phyloP scores from a whole-genome alignment of 2,113 vertebrate species.

The Trinectes maculatus region DNA sequence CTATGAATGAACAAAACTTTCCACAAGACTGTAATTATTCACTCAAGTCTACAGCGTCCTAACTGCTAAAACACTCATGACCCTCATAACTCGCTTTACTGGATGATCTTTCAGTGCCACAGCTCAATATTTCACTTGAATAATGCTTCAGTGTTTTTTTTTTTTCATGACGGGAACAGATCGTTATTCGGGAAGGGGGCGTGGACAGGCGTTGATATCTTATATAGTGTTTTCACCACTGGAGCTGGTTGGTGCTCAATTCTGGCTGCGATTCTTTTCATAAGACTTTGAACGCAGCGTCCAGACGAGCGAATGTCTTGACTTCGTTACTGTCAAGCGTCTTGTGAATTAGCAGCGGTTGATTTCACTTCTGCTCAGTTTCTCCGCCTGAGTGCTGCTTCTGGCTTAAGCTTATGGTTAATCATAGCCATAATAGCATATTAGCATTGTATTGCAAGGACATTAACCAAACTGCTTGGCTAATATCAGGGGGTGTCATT shows the following conservation, averaged over 20 bases:
- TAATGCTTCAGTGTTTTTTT: constrained; percentile 34
- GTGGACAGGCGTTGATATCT: constrained; percentile 57
- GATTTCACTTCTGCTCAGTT: constrained; percentile 68
- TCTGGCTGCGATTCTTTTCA: constrained; percentile 54
- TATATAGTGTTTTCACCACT: constrained; percentile 50
- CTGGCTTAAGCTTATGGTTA: constrained; percentile 40
- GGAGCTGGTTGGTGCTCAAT: constrained; percentile 31
- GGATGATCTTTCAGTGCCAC: constrained; percentile 34
- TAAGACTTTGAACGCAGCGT: constrained; percentile 63
- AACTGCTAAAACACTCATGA: constrained; percentile 56
- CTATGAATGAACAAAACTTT: constrained; percentile 47
- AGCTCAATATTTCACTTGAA: constrained; percentile 50
- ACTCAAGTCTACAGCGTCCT: constrained; percentile 16
- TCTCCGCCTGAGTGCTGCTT: constrained; percentile 45
- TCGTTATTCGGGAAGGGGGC: constrained; percentile 52
- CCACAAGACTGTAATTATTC: constrained; percentile 41
- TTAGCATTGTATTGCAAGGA: constrained; percentile 37
- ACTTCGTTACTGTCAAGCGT: constrained; percentile 67
- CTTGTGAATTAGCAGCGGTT: constrained; percentile 41
- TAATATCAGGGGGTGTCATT: constrained; percentile 38
- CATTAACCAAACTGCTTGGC: constrained; percentile 41
- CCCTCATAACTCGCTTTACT: constrained; percentile 31
- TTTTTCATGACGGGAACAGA: constrained; percentile 49
- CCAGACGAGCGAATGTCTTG: constrained; percentile 73
- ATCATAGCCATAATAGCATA: constrained; percentile 47